Conservation (phyloP, 2,888 invertebrate genomes). For the Prionchulus punctatus region DNA sequence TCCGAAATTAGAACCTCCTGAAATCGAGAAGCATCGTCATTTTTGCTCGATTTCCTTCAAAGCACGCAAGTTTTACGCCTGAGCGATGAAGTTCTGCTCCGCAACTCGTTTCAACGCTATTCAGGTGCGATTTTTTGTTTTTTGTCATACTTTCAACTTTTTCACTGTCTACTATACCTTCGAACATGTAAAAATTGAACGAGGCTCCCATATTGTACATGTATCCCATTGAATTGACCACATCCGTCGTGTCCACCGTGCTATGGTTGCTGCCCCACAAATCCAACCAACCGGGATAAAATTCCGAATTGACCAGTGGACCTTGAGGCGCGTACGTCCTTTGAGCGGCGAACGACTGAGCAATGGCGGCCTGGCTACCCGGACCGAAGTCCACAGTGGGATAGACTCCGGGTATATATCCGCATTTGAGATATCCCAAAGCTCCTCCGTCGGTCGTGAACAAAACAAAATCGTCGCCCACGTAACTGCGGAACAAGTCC, state of each 20-base stretch:
- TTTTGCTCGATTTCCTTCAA: too few species aligned
- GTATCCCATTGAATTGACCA: constrained; percentile 3
- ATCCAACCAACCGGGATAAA: constrained; percentile 74
- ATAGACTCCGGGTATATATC: constrained; percentile 50
- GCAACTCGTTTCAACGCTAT: too few species aligned
- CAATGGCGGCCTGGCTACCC: not conserved
- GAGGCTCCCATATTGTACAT: constrained; percentile 7
- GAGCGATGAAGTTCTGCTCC: too few species aligned
- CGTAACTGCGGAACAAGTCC: constrained; percentile 43
- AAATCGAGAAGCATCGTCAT: too few species aligned
- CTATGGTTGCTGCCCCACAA: constrained; percentile 55
- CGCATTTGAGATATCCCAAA: constrained; percentile 43
- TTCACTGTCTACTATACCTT: too few species aligned
- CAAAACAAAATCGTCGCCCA: constrained; percentile 51
- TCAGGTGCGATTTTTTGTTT: too few species aligned
- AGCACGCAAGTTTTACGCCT: too few species aligned
- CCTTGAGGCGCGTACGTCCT: constrained; percentile 44
- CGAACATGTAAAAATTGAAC: constrained; percentile 11
- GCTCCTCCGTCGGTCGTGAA: constrained; percentile 64
- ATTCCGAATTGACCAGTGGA: constrained; percentile 59
- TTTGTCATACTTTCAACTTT: too few species aligned
- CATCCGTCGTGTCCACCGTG: not conserved
- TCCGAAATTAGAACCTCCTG: constrained; percentile 10
- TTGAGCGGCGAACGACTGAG: constrained; percentile 31
- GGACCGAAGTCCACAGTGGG: constrained; percentile 42